These are phyloP conservation scores for Nixonia krombeini DNA, from an alignment of 1,140 invertebrate genomes.

Conservation along the genomic window DNA sequence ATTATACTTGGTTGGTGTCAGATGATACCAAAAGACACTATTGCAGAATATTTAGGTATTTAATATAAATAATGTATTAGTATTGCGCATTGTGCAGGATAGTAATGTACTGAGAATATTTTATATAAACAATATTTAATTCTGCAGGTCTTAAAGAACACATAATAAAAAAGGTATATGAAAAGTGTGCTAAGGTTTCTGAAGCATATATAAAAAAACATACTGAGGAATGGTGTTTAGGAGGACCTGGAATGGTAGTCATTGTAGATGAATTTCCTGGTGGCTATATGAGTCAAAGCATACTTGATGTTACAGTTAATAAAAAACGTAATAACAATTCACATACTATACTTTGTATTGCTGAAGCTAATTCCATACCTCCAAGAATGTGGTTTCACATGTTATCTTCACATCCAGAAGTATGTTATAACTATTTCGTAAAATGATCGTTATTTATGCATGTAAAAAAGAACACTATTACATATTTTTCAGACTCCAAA, in stretches of 20 bases:
- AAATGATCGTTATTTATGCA: too few relatives aligned
- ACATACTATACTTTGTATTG: conserved; percentile 70
- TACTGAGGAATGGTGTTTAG: conserved; percentile 66
- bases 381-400: conserved; percentile 68
- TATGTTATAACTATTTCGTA: too few relatives aligned
- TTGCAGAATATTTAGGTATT: conserved; percentile 57
- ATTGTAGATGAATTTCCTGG: conserved; percentile 71
- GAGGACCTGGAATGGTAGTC: conserved; percentile 64
- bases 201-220: conserved; percentile 64
- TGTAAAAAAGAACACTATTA: too few relatives aligned
- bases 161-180: conserved; percentile 67
- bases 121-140: conserved; percentile 2
- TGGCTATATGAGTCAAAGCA: conserved; percentile 64
- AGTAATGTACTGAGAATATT: background rate
- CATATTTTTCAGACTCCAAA: conserved; percentile 49
- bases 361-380: conserved; percentile 64
- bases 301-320: conserved; percentile 46
- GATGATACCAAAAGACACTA: conserved; percentile 56
- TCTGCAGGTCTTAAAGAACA: conserved; percentile 68
- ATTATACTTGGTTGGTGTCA: conserved; percentile 72
- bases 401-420: conserved; percentile 60
- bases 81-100: background rate
- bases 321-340: conserved; percentile 68
- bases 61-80: conserved; percentile 11
- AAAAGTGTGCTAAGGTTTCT: conserved; percentile 64